phyloP scores from a whole-genome alignment of 2,888 invertebrate species.

The Autographa gamma region DNA sequence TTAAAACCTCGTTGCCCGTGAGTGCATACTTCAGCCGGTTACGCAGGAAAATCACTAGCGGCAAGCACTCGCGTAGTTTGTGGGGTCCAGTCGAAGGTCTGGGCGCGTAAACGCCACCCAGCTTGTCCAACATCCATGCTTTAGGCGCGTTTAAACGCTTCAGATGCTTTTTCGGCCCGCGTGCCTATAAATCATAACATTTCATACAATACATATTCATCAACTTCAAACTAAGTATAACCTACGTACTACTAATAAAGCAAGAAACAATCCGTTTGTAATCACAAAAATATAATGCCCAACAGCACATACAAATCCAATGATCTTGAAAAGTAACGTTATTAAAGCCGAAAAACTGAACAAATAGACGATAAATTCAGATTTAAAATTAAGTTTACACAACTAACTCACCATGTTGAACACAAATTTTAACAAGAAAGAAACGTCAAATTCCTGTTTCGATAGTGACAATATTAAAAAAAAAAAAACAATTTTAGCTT shows the following conservation, averaged over 20 bases:
- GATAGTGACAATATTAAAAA: slow-evolving; percentile 7
- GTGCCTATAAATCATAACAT: slow-evolving; percentile 91
- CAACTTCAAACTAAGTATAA: slow-evolving; percentile 35
- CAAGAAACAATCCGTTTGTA: neutral
- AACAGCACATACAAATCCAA: neutral
- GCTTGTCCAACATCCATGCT: slow-evolving; percentile 99
- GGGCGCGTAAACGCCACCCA: slow-evolving; percentile 99
- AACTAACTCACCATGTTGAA: slow-evolving; percentile 85
- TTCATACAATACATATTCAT: slow-evolving; percentile 21
- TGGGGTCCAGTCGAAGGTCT: slow-evolving; percentile 99
- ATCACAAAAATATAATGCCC: slow-evolving; percentile 38
- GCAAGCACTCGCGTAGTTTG: slow-evolving; percentile 98
- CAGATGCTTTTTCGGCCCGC: slow-evolving; percentile 99
- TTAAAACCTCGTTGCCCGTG: slow-evolving; percentile 98
- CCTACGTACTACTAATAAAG: slow-evolving; percentile 14
- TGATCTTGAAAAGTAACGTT: neutral
- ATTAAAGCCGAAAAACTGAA: slow-evolving; percentile 21
- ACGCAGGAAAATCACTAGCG: slow-evolving; percentile 98
- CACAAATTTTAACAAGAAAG: slow-evolving; percentile 79
- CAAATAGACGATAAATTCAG: slow-evolving; percentile 69
- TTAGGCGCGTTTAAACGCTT: slow-evolving; percentile 99
- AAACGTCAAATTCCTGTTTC: slow-evolving; percentile 30
- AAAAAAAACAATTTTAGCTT: neutral
- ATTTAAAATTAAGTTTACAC: slow-evolving; percentile 64
- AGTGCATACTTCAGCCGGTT: slow-evolving; percentile 99